phyloP scores from a whole-genome alignment of 2,797 vertebrate genomes.

The Hafferia zeledoni region DNA sequence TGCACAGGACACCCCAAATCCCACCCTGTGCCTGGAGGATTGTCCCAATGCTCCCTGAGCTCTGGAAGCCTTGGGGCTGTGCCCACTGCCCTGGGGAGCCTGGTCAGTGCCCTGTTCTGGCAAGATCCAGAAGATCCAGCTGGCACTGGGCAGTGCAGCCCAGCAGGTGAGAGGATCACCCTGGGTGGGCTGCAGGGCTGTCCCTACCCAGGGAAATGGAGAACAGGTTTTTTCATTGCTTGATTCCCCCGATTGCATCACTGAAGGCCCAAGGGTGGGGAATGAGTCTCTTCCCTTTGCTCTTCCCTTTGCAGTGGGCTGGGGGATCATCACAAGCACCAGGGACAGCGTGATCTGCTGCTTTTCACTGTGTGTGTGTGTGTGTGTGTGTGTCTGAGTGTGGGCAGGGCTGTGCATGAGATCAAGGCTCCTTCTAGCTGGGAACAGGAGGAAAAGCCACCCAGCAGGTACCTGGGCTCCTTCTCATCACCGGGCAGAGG shows the following conservation, averaged over 20 bases:
- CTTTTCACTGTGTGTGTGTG: not conserved
- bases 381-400: not conserved
- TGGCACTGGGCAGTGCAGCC: not conserved
- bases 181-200: not conserved
- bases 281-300: accelerated
- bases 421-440: not conserved
- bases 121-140: not conserved
- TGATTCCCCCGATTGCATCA: accelerated
- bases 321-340: not conserved
- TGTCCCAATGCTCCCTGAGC: not conserved
- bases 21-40: accelerated
- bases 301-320: not conserved
- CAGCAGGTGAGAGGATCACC: not conserved
- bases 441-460: not conserved
- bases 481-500: not conserved
- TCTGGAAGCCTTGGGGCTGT: not conserved
- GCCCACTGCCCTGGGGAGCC: not conserved
- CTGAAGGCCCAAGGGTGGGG: not conserved
- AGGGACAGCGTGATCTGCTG: accelerated
- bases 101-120: not conserved
- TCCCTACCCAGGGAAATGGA: not conserved
- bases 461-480: not conserved
- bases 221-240: not conserved
- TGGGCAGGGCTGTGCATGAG: accelerated
- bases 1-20: not conserved